These are phyloP conservation scores for Branchellion lobata DNA, from an alignment of 2,888 invertebrate species.

Conservation along the genomic window DNA sequence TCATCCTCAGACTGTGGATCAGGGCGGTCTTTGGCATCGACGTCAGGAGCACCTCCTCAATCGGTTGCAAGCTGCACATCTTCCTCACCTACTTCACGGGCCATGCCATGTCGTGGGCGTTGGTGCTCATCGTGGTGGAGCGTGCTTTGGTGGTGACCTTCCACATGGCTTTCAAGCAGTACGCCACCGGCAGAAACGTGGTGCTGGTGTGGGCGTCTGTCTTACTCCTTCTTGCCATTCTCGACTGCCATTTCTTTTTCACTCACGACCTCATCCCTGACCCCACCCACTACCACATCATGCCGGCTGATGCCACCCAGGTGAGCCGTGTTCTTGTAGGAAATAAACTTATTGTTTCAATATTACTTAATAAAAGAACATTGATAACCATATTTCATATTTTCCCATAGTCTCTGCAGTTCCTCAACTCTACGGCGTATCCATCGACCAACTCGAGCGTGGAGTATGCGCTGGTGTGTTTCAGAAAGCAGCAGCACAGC, in stretches of 20 bases:
- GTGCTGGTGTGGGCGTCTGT: slow-evolving; percentile 34
- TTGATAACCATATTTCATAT: too few species aligned
- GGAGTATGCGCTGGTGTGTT: too few species aligned
- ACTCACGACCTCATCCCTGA: slow-evolving; percentile 30
- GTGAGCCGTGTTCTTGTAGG: too few species aligned
- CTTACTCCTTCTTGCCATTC: slow-evolving; percentile 19
- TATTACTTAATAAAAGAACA: too few species aligned
- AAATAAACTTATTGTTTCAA: too few species aligned
- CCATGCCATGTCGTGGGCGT: slow-evolving; percentile 56
- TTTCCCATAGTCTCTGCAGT: too few species aligned
- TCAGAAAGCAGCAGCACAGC: background rate
- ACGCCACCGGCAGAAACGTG: slow-evolving; percentile 50
- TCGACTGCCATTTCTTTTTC: slow-evolving; percentile 43
- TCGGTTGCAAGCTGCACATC: slow-evolving; percentile 52
- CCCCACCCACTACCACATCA: background rate
- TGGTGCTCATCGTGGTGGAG: slow-evolving; percentile 56
- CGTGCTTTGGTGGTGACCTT: slow-evolving; percentile 55
- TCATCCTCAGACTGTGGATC: slow-evolving; percentile 10
- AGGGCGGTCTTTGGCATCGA: background rate
- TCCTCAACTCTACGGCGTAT: too few species aligned
- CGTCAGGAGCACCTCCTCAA: background rate
- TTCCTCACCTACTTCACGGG: slow-evolving; percentile 55
- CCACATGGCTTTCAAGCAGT: slow-evolving; percentile 53
- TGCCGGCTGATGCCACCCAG: background rate
- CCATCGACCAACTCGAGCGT: too few species aligned